Conservation (phyloP, 2,888 invertebrate genomes). For the Phaonia tiefii region DNA sequence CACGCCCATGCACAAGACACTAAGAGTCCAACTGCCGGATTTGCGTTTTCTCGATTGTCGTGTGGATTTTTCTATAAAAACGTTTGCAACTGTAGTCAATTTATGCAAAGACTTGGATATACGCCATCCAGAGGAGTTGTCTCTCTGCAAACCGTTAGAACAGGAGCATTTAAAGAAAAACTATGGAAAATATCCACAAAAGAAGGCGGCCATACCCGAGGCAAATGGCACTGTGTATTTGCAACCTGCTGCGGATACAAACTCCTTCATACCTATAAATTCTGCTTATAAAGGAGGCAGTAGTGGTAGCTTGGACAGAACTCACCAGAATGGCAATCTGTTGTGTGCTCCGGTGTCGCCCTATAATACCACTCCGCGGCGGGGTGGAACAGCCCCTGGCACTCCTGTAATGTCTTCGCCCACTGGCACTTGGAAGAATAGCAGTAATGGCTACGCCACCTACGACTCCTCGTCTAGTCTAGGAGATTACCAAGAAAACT, state of each 20-base stretch:
- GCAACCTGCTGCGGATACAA: constrained; percentile 86
- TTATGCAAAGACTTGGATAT: constrained; percentile 95
- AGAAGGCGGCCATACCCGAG: constrained; percentile 78
- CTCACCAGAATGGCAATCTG: constrained; percentile 77
- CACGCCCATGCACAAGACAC: constrained; percentile 98
- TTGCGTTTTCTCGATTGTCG: constrained; percentile 93
- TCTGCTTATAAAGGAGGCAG: constrained; percentile 86
- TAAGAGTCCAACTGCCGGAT: constrained; percentile 95
- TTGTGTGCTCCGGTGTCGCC: constrained; percentile 80
- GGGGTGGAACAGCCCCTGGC: constrained; percentile 81
- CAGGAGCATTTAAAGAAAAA: constrained; percentile 92
- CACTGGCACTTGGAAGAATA: constrained; percentile 82
- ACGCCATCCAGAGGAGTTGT: constrained; percentile 97
- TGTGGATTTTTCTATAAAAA: constrained; percentile 97
- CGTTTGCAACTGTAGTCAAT: constrained; percentile 94
- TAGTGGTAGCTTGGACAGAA: constrained; percentile 84
- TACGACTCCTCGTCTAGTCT: constrained; percentile 80
- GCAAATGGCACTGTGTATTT: constrained; percentile 79
- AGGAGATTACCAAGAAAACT: constrained; percentile 82
- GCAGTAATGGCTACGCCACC: constrained; percentile 78
- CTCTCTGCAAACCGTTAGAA: constrained; percentile 94
- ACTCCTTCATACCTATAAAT: constrained; percentile 90
- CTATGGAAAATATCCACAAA: constrained; percentile 86
- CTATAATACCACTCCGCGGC: constrained; percentile 75
- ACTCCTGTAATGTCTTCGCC: constrained; percentile 89